These are phyloP conservation scores for Austrolebias charrua DNA, from an alignment of 2,797 vertebrate species.

Conservation along the genomic window DNA sequence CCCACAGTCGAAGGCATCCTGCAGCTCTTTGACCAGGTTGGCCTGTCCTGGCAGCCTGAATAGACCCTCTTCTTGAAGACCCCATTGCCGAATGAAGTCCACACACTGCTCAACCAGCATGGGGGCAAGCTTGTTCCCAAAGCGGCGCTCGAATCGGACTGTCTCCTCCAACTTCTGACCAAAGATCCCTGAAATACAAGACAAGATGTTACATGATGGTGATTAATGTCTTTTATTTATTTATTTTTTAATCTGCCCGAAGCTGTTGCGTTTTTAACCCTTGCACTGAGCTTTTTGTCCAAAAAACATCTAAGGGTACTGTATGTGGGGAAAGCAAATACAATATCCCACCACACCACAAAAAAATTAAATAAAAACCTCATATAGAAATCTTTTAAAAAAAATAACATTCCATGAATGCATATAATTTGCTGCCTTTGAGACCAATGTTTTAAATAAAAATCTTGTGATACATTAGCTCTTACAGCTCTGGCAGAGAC, in stretches of 20 bases:
- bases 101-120: conserved; percentile 97
- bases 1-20: conserved; percentile 96
- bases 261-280: no score
- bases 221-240: not conserved
- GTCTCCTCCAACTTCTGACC: conserved; percentile 98
- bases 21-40: conserved; percentile 96
- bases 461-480: no score
- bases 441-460: no score
- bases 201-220: not conserved
- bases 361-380: no score
- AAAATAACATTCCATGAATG: no score
- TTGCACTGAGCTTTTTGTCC: not conserved
- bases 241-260: not conserved
- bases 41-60: conserved; percentile 95
- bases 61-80: conserved; percentile 92
- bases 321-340: not conserved
- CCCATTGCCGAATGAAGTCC: conserved; percentile 93
- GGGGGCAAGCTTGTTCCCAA: conserved; percentile 90
- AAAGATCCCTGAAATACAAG: conserved; percentile 87
- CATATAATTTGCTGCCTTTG: no score
- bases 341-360: not conserved
- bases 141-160: conserved; percentile 90
- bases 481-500: no score
- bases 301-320: not conserved
- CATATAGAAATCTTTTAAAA: no score